These are phyloP conservation scores for Heliconius sara DNA, from an alignment of 2,888 invertebrate species.

Conservation along the genomic window DNA sequence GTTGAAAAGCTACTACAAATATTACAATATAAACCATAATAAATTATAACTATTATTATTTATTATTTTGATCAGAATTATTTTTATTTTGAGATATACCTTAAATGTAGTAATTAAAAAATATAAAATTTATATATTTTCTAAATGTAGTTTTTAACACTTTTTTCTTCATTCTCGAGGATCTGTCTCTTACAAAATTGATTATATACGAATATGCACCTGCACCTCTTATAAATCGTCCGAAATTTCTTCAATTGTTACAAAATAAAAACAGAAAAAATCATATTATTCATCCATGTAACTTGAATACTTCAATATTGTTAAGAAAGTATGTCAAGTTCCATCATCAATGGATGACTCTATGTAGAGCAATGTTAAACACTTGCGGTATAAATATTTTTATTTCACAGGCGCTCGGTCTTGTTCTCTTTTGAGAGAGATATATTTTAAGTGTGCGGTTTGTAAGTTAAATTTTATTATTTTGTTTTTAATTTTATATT, in stretches of 20 bases:
- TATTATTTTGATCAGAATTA: background rate
- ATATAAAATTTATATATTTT: too few species aligned
- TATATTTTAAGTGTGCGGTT: background rate
- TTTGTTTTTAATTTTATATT: too few species aligned
- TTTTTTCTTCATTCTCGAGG: too few species aligned
- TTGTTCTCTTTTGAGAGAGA: background rate
- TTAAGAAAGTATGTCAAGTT: conserved; percentile 23
- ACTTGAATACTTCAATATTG: conserved; percentile 16
- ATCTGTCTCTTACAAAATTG: too few species aligned
- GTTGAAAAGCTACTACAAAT: background rate
- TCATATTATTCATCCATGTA: background rate
- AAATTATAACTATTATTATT: background rate
- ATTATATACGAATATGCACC: too few species aligned
- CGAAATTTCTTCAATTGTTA: background rate
- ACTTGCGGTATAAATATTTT: conserved; percentile 14
- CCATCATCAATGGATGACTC: conserved; percentile 19
- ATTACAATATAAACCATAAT: background rate
- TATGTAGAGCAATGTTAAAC: conserved; percentile 12
- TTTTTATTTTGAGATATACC: too few species aligned
- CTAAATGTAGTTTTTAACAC: too few species aligned
- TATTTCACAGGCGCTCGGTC: conserved; percentile 11
- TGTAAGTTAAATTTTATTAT: too few species aligned
- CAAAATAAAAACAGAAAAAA: background rate
- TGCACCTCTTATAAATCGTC: background rate
- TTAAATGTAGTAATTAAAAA: too few species aligned